Base-by-base conservation (phyloP, 2,113 vertebrate species). In the Entomyzon cyanotis region DNA sequence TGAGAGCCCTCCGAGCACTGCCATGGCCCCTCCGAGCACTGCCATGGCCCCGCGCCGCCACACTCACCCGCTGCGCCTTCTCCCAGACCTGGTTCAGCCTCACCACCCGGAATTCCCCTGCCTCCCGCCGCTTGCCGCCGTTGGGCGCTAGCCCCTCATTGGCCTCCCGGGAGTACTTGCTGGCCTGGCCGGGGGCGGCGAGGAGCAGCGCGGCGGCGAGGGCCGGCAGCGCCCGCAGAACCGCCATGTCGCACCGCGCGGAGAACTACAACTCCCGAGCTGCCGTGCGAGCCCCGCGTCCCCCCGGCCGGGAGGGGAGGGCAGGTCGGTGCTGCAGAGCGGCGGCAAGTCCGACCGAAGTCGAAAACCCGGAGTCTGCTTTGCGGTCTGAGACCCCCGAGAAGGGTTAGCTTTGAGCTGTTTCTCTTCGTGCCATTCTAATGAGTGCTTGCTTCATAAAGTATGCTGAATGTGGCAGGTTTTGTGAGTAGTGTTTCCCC, bases 81-180 rank as follows among this genome's bases (percentile, higher is more conserved):
- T 99, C 99, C 99, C 99, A 99, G 47, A 99, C 94, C 96, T 99
- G 99, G 96, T 98, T 99, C 70, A 99, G 96, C 95, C 98, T 99
- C 58, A 98, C 98, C 79, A 99, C 98, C 37, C 99, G 98, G 95
- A 99, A 99, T 93, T 99, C 99, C 24, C 91, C 98, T 30, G 56
- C 44, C 39, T 97, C 94, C 62, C 87, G 87, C 58, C 81, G 95
- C 91, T 84, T 87, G 63, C 50, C 17, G 21, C 37, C 69, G 52
- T n/a, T 14, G 6, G 69, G 58, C 27, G 89, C 62, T 70, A 83
- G 56, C 2, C 96, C 97, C 79, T 99, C 98, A 46, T 99, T 99
- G 59, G 98, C 85, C 47, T 99, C 98, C 46, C 98, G 98, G 1
- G 99, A 98, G 91, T 99, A 99, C 91, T 99, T 99, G 37, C 98